Evolutionary conservation across 2,888 invertebrate species (phyloP).

Genomic region (Eilema caniola): DNA sequence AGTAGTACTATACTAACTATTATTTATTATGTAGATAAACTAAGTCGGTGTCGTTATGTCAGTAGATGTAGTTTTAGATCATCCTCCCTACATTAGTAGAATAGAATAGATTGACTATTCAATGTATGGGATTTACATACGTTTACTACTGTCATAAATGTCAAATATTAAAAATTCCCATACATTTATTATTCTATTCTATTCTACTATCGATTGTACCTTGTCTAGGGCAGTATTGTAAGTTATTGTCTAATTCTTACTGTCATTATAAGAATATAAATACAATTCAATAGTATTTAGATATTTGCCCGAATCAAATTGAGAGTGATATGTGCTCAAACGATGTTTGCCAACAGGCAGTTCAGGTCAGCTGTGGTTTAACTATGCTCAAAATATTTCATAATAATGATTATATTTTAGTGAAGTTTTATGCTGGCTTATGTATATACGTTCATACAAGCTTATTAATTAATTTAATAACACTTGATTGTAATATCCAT

Average conservation of each 20-base stretch:
- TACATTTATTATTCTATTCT: too few relatives aligned
- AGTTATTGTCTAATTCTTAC: background rate
- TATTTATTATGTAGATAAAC: too few relatives aligned
- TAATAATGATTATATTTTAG: background rate
- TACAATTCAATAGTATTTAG: background rate
- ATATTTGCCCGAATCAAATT: background rate
- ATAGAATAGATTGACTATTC: too few relatives aligned
- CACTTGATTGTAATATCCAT: background rate
- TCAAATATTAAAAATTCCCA: too few relatives aligned
- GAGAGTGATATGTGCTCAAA: background rate
- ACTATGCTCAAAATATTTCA: background rate
- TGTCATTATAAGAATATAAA: background rate
- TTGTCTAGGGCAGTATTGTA: background rate
- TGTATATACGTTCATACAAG: constrained; percentile 4
- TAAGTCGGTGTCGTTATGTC: background rate
- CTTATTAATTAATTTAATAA: constrained; percentile 8
- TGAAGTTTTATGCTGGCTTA: background rate
- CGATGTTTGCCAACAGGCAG: background rate
- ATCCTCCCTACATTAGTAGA: too few relatives aligned
- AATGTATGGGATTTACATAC: too few relatives aligned
- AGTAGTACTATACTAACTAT: background rate
- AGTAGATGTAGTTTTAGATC: background rate
- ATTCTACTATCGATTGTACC: too few relatives aligned
- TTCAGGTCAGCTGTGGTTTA: background rate
- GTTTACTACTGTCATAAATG: too few relatives aligned